These are phyloP conservation scores for Cotesia congregata DNA, from an alignment of 2,888 invertebrate genomes.

Conservation along the genomic window DNA sequence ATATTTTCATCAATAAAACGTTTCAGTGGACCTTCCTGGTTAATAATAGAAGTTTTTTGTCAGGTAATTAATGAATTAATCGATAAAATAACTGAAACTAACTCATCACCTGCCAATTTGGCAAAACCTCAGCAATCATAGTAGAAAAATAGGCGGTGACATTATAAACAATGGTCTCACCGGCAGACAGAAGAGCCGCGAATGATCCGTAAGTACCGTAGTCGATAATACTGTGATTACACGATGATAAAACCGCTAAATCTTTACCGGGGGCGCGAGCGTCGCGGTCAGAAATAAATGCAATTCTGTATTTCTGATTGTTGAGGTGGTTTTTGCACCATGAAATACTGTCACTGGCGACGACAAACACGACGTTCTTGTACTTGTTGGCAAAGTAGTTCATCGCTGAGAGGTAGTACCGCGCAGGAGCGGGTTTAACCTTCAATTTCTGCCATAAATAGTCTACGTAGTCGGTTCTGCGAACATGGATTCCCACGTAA, in stretches of 20 bases:
- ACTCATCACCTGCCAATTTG: conserved; percentile 67
- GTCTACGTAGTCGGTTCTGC: conserved; percentile 74
- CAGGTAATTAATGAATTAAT: no score
- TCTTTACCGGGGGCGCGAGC: conserved; percentile 66
- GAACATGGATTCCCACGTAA: conserved; percentile 74
- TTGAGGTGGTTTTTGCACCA: conserved; percentile 69
- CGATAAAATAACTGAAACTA: conserved; percentile 43
- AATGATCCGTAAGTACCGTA: conserved; percentile 70
- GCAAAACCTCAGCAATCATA: conserved; percentile 64
- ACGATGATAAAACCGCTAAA: conserved; percentile 67
- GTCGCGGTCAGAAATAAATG: conserved; percentile 62
- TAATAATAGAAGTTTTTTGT: background rate
- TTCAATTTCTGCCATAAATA: conserved; percentile 73
- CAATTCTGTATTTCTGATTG: conserved; percentile 57
- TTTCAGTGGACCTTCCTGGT: background rate
- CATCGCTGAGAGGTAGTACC: conserved; percentile 68
- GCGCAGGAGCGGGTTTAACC: conserved; percentile 65
- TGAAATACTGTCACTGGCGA: conserved; percentile 68
- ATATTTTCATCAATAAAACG: no score
- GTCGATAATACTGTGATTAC: conserved; percentile 71
- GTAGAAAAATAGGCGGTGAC: conserved; percentile 66
- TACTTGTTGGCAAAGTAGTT: conserved; percentile 67
- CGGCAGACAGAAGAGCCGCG: conserved; percentile 67
- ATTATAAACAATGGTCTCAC: conserved; percentile 69
- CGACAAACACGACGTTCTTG: conserved; percentile 65